A percentile compares a stretch with the other conserved stretches of the same genome.
These are phyloP conservation scores for Chironomus striatipennis DNA, from an alignment of 1,140 invertebrate genomes.

Conservation along the genomic window DNA sequence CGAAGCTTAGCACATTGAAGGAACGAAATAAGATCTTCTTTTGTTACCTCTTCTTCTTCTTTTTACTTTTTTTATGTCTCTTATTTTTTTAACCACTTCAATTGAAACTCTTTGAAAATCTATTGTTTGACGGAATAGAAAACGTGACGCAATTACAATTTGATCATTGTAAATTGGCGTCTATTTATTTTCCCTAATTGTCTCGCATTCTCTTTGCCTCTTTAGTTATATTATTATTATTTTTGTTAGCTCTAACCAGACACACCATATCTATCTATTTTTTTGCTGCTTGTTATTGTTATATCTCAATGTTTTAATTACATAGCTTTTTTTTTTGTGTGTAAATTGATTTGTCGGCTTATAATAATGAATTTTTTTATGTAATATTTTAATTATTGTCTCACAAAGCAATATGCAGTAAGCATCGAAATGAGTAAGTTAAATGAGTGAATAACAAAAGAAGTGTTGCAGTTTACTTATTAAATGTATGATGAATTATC, in stretches of 20 bases:
- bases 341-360: not conserved
- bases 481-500: no score
- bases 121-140: not conserved
- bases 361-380: not conserved
- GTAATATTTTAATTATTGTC: not conserved
- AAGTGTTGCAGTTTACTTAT: no score
- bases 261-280: not conserved
- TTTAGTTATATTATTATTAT: not conserved
- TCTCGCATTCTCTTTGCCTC: not conserved
- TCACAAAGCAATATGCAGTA: no score
- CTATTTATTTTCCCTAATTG: not conserved
- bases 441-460: no score
- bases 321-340: not conserved
- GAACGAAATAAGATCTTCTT: not conserved
- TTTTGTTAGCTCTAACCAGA: not conserved
- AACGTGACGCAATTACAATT: conserved; percentile 1
- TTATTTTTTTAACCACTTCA: conserved; percentile 1
- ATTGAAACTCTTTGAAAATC: not conserved
- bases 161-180: not conserved
- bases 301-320: conserved; percentile 6
- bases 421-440: no score
- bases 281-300: not conserved
- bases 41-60: conserved; percentile 10
- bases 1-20: no score
- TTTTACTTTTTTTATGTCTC: not conserved